Evolutionary conservation across 2,797 vertebrate genomes (phyloP), one percentile per base, ranked within the genome.

Genomic region (Poeciliopsis infans): DNA sequence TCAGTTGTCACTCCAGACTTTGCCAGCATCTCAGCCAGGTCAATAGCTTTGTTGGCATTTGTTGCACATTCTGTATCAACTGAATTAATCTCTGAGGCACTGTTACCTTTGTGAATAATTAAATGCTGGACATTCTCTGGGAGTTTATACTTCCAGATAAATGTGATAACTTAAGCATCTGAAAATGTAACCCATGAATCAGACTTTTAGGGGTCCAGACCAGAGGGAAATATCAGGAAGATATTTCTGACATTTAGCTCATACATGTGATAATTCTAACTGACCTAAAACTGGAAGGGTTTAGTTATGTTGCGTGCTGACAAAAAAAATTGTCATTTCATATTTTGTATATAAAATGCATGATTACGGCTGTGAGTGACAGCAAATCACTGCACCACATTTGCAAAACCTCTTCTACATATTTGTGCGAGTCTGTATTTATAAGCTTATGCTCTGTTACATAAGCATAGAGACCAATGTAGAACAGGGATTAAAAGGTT

Each of bases 401-500:
- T 69, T 69, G 11, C 66, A 43, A 43, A 69, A 43, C 39, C 33
- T 39, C 53, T 73, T 13, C 49, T 15, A n/a, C 47, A 53, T 49
- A 31, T 49, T 31, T 75, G 28, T 66, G 25, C 45, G 33, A 43
- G 18, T 57, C 46, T 71, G 57, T 66, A 8, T 80, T 55, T 74
- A 12, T 15, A 64, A 49, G 64, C 46, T 41, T 70, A 16, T 75
- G 51, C 31, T 33, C 51, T 59, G 33, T 81, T 69, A 72, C 43
- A 77, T 79, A 82, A 86, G 80, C 61, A 81, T 43, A 70, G 66
- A 75, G 72, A 75, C 33, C 84, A 55, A 86, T 80, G 78, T 74
- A 76, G 70, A 78, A 71, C 47, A 4, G 41, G 81, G 85, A 89
- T 92, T 89, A 90, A 69, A 41, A 76, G 28, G 45, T 46, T 68